Base-by-base conservation (phyloP, 2,888 invertebrate species). In the Hoplodrina ambigua region DNA sequence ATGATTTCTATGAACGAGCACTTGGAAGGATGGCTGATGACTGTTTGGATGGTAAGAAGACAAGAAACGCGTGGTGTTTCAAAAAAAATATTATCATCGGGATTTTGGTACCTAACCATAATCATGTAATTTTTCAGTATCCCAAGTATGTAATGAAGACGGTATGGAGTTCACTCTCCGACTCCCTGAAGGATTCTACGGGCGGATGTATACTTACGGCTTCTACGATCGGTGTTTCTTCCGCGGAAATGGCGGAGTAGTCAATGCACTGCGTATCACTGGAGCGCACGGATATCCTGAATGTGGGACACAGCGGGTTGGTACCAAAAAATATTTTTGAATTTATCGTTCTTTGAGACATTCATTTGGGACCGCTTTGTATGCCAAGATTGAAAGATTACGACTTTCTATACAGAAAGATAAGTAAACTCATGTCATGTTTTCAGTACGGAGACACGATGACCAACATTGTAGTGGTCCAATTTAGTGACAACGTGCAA, bases 261-360 rank as follows among this genome's bases (percentile, higher is more conserved):
- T 97, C 2, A 98, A 98, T 85, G 98, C 98, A 1, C 93, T 99
- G 19, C 96, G 98, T 70, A 98, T 99, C 69, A 98, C 98, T 85
- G 98, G 98, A 19, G 97, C 98, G 3, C 98, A 98, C 91, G 98
- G 98, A n/a, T 98, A 98, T 92, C 99, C 99, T 0, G 98, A 99
- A 92, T 99, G 99, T 92, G 99, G 99, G 57, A 99, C 99, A 4
- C 98, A 98, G 89, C 96, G 98, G 92, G 98, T 98, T 68, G 20
- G 85, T 84, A 57, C 17, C 15, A 46, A 15, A 44, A 44, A 44
- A 4, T 2, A 44, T 44, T 44, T 5, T 44, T 44, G 37, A 37
- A 10, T 37, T 37, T 37, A 11, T 10, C 10, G 37, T 41, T 33
- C 5, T 33, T 41, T 41, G 13, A 41, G 41, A 41, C 11, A 11